phyloP scores from a whole-genome alignment of 2,797 vertebrate species.

The Cephalopachus bancanus region DNA sequence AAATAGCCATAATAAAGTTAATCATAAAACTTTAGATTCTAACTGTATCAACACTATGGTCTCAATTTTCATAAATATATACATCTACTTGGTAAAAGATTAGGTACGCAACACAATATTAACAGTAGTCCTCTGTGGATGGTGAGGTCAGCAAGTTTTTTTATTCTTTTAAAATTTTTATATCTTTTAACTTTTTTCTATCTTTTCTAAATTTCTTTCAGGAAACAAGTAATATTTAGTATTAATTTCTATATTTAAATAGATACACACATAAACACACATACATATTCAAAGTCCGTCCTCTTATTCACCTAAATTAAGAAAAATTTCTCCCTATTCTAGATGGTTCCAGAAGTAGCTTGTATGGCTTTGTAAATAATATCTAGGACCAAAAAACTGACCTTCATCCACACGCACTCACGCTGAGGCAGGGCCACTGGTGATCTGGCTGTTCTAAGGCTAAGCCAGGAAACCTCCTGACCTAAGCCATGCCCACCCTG shows the following conservation, averaged over 20 bases:
- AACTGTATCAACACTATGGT: neutral
- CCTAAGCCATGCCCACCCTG: neutral
- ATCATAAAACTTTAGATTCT: constrained; percentile 14
- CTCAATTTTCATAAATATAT: neutral
- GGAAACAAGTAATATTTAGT: constrained; percentile 13
- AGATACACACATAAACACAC: neutral
- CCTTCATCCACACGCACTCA: neutral
- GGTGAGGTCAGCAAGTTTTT: neutral
- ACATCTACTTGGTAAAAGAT: constrained; percentile 26
- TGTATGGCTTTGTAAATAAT: neutral
- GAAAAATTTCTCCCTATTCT: neutral
- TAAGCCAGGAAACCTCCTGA: neutral
- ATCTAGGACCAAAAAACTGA: constrained; percentile 24
- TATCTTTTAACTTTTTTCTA: neutral
- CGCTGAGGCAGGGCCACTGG: neutral
- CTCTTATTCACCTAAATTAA: constrained; percentile 33
- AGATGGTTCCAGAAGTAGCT: neutral
- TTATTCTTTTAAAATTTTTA: neutral
- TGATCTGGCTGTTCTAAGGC: neutral
- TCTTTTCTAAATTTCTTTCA: constrained; percentile 34
- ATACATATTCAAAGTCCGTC: neutral
- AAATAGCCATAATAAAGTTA: neutral
- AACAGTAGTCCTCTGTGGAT: neutral
- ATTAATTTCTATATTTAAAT: neutral
- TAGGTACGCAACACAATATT: neutral